Base-by-base conservation (phyloP, 2,797 vertebrate species). In the Sciurus vulgaris region DNA sequence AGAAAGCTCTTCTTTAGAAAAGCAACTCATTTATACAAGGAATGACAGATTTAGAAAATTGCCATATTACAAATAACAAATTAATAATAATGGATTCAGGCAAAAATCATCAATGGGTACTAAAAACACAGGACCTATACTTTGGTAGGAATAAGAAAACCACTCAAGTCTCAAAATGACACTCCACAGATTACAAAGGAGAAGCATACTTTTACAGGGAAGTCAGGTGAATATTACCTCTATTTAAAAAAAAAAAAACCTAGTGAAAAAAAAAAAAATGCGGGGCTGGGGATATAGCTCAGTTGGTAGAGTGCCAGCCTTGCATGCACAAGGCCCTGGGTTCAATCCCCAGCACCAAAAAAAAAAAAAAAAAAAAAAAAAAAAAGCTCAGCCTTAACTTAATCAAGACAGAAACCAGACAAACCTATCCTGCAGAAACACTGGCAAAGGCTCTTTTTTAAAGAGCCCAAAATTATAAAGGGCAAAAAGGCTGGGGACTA, bases 1-100 rank as follows among this genome's bases (percentile, higher is more conserved):
- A 35, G 13, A 63, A 95, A 74, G 24, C 9, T 65, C 56, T 89
- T 54, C 70, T 69, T 61, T 76, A 79, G 61, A 65, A 88, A 38
- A 22, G 5, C 51, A 74, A 51, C 14, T 67, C 17, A 3, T 41
- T 70, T 82, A 35, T 22, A 77, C 83, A 87, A 81, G 47, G 28
- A 61, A 93, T 69, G 77, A 76, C 30, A 91, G 44, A 86, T 69
- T 61, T 72, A 38, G n/a, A 93, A 91, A 51, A 77, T 54, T 18
- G 33, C 13, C 59, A 54, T 35, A 47, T 26, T 72, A 59, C 30
- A 88, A 94, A 94, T 78, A 72, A 8, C 28, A 49, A 93, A 85
- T 51, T 65, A 95, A 81, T n/a, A 83, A 76, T 38, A 59, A 84
- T 5, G 30, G 70, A 87, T 56, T 67, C 10, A n/a, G 69, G 35